Percentiles rank a stretch among this genome's conserved stretches.
phyloP scores from a whole-genome alignment of 2,113 vertebrate genomes.

The Etheostoma spectabile region DNA sequence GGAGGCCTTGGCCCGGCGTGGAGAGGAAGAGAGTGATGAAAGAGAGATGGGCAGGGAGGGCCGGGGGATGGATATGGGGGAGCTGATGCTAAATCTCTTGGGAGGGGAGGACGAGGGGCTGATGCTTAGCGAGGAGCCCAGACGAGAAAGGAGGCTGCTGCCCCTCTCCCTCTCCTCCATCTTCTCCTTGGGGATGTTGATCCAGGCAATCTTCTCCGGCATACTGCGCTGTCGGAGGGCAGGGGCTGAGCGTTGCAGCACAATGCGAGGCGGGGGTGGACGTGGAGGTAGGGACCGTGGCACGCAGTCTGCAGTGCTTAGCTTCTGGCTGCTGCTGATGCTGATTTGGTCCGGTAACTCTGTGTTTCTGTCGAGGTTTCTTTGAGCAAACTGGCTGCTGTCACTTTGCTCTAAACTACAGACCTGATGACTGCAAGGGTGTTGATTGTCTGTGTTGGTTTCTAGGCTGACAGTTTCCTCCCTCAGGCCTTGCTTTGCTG shows the following conservation, averaged over 20 bases:
- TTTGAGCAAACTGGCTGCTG: background rate
- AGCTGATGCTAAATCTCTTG: slow-evolving; percentile 81
- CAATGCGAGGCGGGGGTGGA: slow-evolving; percentile 67
- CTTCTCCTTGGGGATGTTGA: slow-evolving; percentile 74
- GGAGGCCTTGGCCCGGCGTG: slow-evolving; percentile 78
- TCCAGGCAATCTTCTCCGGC: slow-evolving; percentile 87
- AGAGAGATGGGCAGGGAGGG: slow-evolving; percentile 81
- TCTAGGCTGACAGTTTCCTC: slow-evolving; percentile 2
- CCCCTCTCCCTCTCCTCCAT: slow-evolving; percentile 53
- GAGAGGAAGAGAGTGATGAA: slow-evolving; percentile 68
- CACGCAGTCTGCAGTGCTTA: background rate
- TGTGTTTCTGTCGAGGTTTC: background rate
- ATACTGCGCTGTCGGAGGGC: slow-evolving; percentile 82
- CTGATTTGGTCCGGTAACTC: background rate
- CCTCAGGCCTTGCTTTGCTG: slow-evolving; percentile 3
- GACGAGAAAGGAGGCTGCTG: slow-evolving; percentile 67
- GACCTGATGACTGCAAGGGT: background rate
- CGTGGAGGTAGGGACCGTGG: slow-evolving; percentile 67
- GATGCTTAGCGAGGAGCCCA: slow-evolving; percentile 71
- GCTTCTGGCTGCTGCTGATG: background rate
- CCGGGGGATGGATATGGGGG: slow-evolving; percentile 78
- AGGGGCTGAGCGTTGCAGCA: background rate
- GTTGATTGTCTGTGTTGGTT: background rate
- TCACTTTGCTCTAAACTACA: background rate
- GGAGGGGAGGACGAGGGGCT: slow-evolving; percentile 76